Evolutionary conservation across 92 coral and sea anemone genomes (phyloP), one percentile per base, ranked within the genome.

Genomic region (Zoanthus sociatus): DNA sequence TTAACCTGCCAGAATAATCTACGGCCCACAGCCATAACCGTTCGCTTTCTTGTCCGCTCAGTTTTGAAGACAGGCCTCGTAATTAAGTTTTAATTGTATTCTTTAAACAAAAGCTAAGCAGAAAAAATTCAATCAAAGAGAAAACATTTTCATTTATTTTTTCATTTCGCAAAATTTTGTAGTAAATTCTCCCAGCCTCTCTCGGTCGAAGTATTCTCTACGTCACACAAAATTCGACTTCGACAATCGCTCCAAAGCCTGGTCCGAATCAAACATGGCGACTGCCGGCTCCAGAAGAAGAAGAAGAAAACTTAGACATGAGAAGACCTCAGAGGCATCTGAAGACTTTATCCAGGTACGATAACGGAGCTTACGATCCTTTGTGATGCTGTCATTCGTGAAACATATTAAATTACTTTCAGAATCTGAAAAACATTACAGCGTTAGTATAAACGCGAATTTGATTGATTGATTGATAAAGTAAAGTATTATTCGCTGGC

Each of bases 251-350:
- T 78, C 73, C 31, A 17, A 58, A 77, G 82, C 26, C 82, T 81
- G 85, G 85, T 74, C 75, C 85, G 61, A 82, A 87, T 90, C 78
- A 82, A 90, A 90, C 20, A 90, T 90, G 93, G 93, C 93, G 93
- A 89, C 93, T 56, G 61, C 90, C 90, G 86, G 88, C 76, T 83
- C 60, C 21, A 64, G 90, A 44, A 87, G 89, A 54, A 69, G 90
- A 37, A 90, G 93, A 90, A 87, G 79, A 84, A 89, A 79, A 9
- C 73, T 84, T n/a, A 75, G 70, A 76, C 85, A 82, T 48, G 64
- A 64, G 33, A 85, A 69, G 33, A 81, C 30, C 46, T 81, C 30
- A 15, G 58, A 81, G 15, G 75, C 67, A 18, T 13, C 76, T 66
- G 47, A 56, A 31, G 73, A 81, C 46, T 66, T 81, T 47, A 81